These are phyloP conservation scores for Drosophila virilis DNA, from an alignment of 1,140 invertebrate species.

Conservation along the genomic window DNA sequence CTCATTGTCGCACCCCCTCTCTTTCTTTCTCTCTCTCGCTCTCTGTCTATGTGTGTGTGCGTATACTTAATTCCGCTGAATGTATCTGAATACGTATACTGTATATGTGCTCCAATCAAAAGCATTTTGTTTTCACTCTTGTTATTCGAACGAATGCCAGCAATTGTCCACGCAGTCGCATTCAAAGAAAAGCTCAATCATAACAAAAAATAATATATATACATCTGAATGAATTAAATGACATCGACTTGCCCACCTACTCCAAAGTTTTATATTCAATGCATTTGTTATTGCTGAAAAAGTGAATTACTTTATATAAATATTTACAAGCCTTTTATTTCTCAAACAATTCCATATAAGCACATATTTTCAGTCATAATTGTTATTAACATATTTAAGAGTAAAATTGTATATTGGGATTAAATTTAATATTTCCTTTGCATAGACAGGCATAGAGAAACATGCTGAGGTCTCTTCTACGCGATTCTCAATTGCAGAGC, in stretches of 20 bases:
- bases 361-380: too few species aligned
- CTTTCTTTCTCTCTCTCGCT: not conserved
- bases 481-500: not conserved
- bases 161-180: slow-evolving; percentile 34
- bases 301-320: not conserved
- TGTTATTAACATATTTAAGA: too few species aligned
- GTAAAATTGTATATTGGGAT: too few species aligned
- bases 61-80: slow-evolving; percentile 15
- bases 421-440: too few species aligned
- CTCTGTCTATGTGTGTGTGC: not conserved
- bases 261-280: not conserved
- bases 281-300: not conserved
- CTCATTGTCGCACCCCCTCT: not conserved
- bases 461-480: too few species aligned
- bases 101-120: slow-evolving; percentile 24
- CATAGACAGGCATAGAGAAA: too few species aligned
- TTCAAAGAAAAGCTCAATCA: slow-evolving; percentile 31
- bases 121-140: slow-evolving; percentile 67
- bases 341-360: too few species aligned
- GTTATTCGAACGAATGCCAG: slow-evolving; percentile 46
- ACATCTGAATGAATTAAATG: slow-evolving; percentile 15
- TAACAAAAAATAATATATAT: slow-evolving; percentile 2
- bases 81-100: slow-evolving; percentile 1
- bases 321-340: not conserved
- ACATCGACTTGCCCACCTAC: not conserved